Evolutionary conservation across 2,797 vertebrate species (phyloP), one percentile per base, ranked within the genome.

Genomic region (Chiloscyllium punctatum): DNA sequence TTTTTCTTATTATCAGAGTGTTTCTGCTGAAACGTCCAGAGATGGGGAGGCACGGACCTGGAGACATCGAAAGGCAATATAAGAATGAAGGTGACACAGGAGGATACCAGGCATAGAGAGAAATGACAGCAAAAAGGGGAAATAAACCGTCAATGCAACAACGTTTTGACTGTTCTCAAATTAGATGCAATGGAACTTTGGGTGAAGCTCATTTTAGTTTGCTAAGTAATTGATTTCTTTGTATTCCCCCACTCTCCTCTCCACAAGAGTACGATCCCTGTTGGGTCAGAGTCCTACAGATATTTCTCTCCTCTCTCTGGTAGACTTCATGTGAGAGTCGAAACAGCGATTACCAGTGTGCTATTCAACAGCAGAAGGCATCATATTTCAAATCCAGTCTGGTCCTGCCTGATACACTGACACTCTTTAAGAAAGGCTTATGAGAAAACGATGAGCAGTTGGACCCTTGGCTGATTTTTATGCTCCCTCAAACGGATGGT

Each of bases 31-130:
- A 69, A 95, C 97, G 97, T 96, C 98, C 98, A 95, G 98, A 98
- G 96, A 97, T 88, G 21, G 97, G 97, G 96, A 99, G 97, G 94
- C 96, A 98, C 98, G 95, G 97, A 96, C 96, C 98, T 99, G 96
- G 42, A 96, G 91, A 95, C 33, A 96, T 96, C 91, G 95, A 33
- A n/a, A 57, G 87, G 87, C 51, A 90, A 87, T 27, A 8, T 53
- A 25, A 27, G 48, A 87, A 30, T 4, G n/a, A 37, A 37, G 77
- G 15, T 37, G n/a, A 16, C n/a, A 82, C 4, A 16, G n/a, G 77
- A 82, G 77, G 15, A 16, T 18, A 15, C 16, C 11, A 79, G 77
- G 15, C 16, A 79, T 37, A 37, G 15, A 79, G n/a, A 79, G 77
- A 37, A 37, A 79, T n/a, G 33, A 37, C 77, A 79, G 77, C 2